phyloP scores from a whole-genome alignment of 2,797 vertebrate genomes.

The Tympanoctomys barrerae region DNA sequence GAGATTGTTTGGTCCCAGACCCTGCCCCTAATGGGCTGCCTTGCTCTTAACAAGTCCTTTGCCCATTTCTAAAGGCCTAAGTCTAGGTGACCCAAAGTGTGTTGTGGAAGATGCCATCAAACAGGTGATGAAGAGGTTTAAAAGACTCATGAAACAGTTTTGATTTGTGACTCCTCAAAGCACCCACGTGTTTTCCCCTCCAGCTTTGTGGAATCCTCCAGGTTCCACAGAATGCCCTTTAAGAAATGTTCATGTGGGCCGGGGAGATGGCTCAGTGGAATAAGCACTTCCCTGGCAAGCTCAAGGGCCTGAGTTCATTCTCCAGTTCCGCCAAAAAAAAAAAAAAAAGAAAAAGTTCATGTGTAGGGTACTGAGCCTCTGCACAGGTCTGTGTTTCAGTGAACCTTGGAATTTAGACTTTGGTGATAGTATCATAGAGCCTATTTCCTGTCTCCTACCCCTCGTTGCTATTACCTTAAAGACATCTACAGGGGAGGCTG shows the following conservation, averaged over 20 bases:
- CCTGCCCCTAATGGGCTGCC: background rate
- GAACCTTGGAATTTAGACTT: background rate
- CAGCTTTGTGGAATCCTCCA: background rate
- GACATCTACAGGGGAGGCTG: too few species aligned
- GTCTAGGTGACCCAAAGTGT: background rate
- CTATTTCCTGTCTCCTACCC: background rate
- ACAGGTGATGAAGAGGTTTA: background rate
- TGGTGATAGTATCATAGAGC: background rate
- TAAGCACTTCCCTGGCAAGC: too few species aligned
- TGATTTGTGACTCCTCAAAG: slow-evolving; percentile 25
- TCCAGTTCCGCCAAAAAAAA: too few species aligned
- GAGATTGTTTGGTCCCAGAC: background rate
- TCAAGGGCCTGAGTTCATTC: too few species aligned
- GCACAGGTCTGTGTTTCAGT: background rate
- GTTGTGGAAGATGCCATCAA: background rate
- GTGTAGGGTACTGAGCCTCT: background rate
- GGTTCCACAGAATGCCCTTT: background rate
- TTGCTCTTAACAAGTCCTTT: background rate
- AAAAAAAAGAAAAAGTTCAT: background rate
- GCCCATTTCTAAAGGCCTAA: background rate
- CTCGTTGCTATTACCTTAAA: background rate
- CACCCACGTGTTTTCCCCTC: background rate
- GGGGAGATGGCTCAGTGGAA: too few species aligned
- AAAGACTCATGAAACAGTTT: background rate
- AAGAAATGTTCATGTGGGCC: background rate